A percentile compares a stretch with the other conserved stretches of the same genome.
These are phyloP conservation scores for Molorchus minor DNA, from an alignment of 2,888 invertebrate species.

Conservation along the genomic window DNA sequence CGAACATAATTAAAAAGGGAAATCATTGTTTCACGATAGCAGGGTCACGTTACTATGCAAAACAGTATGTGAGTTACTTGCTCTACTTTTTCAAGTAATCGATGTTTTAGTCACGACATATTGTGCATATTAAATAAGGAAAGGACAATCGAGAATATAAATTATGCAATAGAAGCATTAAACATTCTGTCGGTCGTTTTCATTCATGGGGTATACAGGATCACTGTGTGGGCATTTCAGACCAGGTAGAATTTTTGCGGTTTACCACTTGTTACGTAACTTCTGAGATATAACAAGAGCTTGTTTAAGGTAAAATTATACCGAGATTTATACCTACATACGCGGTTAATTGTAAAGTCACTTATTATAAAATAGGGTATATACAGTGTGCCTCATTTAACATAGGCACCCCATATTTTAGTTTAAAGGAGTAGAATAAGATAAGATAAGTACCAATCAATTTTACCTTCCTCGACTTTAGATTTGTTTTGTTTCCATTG, in stretches of 20 bases:
- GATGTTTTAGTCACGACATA: conserved; percentile 38
- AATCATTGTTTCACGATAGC: conserved; percentile 5
- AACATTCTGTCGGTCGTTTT: conserved; percentile 14
- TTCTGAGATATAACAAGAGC: too few species aligned
- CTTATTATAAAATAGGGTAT: too few species aligned
- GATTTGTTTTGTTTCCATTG: too few species aligned
- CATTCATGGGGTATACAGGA: conserved; percentile 32
- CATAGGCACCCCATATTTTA: too few species aligned
- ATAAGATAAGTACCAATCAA: too few species aligned
- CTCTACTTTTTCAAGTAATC: conserved; percentile 34
- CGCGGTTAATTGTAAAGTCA: too few species aligned
- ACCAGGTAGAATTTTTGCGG: conserved; percentile 26
- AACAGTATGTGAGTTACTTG: conserved; percentile 27
- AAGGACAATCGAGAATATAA: conserved; percentile 42
- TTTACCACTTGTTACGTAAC: conserved; percentile 17
- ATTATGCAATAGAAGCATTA: conserved; percentile 30
- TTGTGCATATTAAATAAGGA: conserved; percentile 39
- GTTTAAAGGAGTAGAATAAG: too few species aligned
- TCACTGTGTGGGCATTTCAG: conserved; percentile 21
- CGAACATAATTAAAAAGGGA: conserved; percentile 4
- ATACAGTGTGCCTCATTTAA: too few species aligned
- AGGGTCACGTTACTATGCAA: conserved; percentile 12
- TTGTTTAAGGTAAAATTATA: too few species aligned
- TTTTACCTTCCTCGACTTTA: too few species aligned
- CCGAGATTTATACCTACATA: too few species aligned